These are phyloP conservation scores for Ammospiza nelsoni DNA, from an alignment of 2,113 vertebrate species.

Conservation along the genomic window DNA sequence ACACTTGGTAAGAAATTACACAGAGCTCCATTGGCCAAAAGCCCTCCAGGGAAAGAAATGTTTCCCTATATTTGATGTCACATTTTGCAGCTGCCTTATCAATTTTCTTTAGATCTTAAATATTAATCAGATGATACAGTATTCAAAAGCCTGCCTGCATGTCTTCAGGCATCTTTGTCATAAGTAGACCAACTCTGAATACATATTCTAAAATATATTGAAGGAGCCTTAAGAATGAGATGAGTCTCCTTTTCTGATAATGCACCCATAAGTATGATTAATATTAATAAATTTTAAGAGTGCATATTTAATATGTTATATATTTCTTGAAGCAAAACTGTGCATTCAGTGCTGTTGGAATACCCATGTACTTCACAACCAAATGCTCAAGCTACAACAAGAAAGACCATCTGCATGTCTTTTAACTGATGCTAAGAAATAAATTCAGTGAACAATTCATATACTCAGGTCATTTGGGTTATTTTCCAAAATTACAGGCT, in stretches of 20 bases:
- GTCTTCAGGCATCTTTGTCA: slow-evolving; percentile 20
- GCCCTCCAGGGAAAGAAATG: not conserved
- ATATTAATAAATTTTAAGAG: slow-evolving; percentile 4
- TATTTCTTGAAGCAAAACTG: not conserved
- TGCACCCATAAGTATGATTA: not conserved
- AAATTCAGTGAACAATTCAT: not conserved
- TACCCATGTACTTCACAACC: not conserved
- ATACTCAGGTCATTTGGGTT: not conserved
- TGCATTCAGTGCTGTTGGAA: not conserved
- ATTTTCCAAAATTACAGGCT: not conserved
- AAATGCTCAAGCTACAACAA: not conserved
- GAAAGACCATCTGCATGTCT: not conserved
- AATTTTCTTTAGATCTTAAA: slow-evolving; percentile 34
- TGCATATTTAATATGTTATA: not conserved
- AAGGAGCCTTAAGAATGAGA: not conserved
- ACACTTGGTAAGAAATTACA: not conserved
- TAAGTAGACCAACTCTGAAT: not conserved
- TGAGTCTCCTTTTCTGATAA: not conserved
- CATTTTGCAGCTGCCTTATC: not conserved
- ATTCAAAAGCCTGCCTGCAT: slow-evolving; percentile 10
- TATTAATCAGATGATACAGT: slow-evolving; percentile 29
- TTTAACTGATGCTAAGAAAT: not conserved
- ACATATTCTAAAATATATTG: not conserved
- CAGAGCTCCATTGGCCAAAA: not conserved
- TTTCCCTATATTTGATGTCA: slow-evolving; percentile 3